Evolutionary conservation across 2,888 invertebrate species (phyloP), one percentile per base, ranked within the genome.

Genomic region (Nysson spinosus): DNA sequence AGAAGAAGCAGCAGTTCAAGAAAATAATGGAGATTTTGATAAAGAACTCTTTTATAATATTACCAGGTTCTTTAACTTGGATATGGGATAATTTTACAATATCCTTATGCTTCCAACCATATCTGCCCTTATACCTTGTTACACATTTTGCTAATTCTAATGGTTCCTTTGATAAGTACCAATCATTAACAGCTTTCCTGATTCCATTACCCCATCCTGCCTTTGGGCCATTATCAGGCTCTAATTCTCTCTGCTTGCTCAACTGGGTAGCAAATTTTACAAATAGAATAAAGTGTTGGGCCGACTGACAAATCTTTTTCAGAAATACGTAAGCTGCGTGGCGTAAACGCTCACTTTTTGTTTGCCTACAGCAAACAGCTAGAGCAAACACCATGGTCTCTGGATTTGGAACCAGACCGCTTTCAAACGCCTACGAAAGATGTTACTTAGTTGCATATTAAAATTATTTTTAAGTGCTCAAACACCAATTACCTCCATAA

Each of bases 91-190:
- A 89, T 73, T 90, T 90, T 0, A 93, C 87, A n/a, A 95, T 88
- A 74, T 93, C 94, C 77, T 91, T 92, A 82, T 95, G 95, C 0
- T 90, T 90, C 89, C 94, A 93, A 3, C 93, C 92, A 75, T 92
- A 90, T 67, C 91, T 89, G 5, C 91, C 90, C 46, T 90, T 90
- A 51, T 90, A 90, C 80, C 90, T 89, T 3, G 92, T 91, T 14
- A 93, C 89, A 69, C 91, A 91, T 73, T 90, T 89, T 0, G 91
- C 92, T 34, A 95, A 87, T 46, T 91, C 90, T 82, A 89, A 83
- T 0, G 93, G 90, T 9, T 90, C 88, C 82, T 91, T 91, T 1
- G 85, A 88, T 14, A 87, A 82, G 81, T 94, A 95, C 93, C 93
- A 95, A 4, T 89, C 87, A 47, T 87, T 87, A 14, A 94, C 88